Conservation (phyloP, 2,113 vertebrate species). For the Anguilla rostrata region DNA sequence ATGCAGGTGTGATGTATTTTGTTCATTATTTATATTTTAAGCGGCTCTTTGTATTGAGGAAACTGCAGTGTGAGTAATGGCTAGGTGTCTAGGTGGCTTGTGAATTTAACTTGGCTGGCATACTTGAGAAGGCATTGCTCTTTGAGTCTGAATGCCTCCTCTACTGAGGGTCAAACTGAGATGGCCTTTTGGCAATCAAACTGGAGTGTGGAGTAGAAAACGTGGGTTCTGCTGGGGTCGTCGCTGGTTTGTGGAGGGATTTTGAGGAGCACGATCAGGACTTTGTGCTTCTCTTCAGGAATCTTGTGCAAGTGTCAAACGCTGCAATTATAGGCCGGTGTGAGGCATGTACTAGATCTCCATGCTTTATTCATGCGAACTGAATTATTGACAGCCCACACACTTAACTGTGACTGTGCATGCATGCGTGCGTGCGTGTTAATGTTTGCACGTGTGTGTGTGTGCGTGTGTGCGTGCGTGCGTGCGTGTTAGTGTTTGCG, state of each 20-base stretch:
- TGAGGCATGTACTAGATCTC: neutral
- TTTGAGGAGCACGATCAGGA: neutral
- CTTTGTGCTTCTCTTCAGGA: neutral
- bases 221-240: neutral
- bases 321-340: neutral
- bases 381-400: conserved; percentile 1
- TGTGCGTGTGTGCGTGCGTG: neutral
- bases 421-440: neutral
- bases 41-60: neutral
- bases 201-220: neutral
- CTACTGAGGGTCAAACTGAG: neutral
- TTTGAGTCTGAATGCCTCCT: too few species aligned
- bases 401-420: neutral
- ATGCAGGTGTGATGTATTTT: neutral
- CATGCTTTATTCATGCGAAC: neutral
- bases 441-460: neutral
- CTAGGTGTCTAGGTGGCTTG: too few species aligned
- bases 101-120: too few species aligned
- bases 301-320: neutral
- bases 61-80: neutral
- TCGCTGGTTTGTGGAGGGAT: neutral
- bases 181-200: neutral
- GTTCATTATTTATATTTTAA: neutral
- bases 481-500: neutral
- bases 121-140: too few species aligned